Evolutionary conservation across 2,797 vertebrate species (phyloP).

Genomic region (Scolopax rusticola): DNA sequence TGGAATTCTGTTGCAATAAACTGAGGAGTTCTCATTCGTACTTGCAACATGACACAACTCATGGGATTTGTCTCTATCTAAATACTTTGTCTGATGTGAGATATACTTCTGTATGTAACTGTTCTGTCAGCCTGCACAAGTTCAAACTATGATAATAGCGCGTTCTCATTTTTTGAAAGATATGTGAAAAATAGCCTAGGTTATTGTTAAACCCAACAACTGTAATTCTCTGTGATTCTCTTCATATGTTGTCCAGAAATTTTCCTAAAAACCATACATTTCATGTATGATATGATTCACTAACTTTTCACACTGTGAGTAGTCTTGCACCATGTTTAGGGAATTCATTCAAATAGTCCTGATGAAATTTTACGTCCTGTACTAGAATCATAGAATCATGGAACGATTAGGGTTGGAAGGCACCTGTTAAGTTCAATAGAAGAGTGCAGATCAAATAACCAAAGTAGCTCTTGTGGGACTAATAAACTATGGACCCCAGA

Average conservation of each 20-base stretch:
- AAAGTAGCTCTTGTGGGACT: background rate
- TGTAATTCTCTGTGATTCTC: background rate
- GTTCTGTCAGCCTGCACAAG: background rate
- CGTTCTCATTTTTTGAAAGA: background rate
- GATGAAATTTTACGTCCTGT: background rate
- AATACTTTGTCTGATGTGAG: background rate
- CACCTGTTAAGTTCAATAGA: background rate
- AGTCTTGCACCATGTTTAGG: background rate
- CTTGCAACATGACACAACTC: background rate
- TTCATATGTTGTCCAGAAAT: background rate
- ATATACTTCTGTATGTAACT: background rate
- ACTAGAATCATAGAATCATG: background rate
- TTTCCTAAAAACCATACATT: background rate
- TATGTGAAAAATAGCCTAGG: background rate
- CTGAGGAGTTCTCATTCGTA: background rate
- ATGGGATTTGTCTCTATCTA: background rate
- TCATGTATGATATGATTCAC: background rate
- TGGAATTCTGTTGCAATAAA: background rate
- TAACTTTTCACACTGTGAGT: background rate
- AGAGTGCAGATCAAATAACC: background rate
- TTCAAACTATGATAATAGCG: background rate
- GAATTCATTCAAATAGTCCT: background rate
- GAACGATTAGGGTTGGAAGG: background rate
- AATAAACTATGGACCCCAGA: background rate
- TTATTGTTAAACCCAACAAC: background rate